Evolutionary conservation across 2,888 invertebrate genomes (phyloP), one percentile per base, ranked within the genome.

Genomic region (Microctonus brassicae): DNA sequence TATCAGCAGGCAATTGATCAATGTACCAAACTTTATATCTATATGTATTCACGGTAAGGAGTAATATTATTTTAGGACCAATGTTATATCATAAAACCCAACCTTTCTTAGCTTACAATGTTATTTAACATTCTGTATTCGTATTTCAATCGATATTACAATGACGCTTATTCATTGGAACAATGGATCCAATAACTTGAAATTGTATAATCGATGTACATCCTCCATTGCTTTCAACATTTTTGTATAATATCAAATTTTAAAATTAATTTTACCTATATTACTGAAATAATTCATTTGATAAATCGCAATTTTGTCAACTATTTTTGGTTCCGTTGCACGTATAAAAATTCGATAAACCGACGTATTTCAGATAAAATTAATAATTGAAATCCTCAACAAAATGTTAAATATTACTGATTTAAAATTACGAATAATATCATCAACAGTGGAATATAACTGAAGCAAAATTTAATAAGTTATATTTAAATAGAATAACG

Each of bases 301-400:
- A 1, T 24, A n/a, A 13, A 24, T 13, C 24, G 10, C 10, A 17
- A 39, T n/a, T 10, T 53, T 53, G 2, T 9, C 3, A 57, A 26
- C 26, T 26, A 29, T 29, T 57, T 26, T 24, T 55, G 55, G n/a
- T n/a, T 55, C 24, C 10, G 10, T 36, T 9, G n/a, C 57, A 57
- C 9, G 13, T 13, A 26, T n/a, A n/a, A n/a, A n/a, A n/a, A n/a
- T 29, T 29, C 4, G 26, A n/a, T 57, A n/a, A 24, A 57, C 24
- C 11, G 29, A n/a, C 57, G 29, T 24, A 33, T 26, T 26, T 29
- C 13, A n/a, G 47, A 68, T 60, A 20, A 47, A 29, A 58, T 60
- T 60, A n/a, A 33, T 68, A 60, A 68, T 68, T 47, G 60, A 68
- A 55, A 9, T 65, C 22, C 55, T n/a, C 13, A 39, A 13, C n/a